Conservation (phyloP, 1,140 invertebrate species). For the Conopomorpha cramerella region DNA sequence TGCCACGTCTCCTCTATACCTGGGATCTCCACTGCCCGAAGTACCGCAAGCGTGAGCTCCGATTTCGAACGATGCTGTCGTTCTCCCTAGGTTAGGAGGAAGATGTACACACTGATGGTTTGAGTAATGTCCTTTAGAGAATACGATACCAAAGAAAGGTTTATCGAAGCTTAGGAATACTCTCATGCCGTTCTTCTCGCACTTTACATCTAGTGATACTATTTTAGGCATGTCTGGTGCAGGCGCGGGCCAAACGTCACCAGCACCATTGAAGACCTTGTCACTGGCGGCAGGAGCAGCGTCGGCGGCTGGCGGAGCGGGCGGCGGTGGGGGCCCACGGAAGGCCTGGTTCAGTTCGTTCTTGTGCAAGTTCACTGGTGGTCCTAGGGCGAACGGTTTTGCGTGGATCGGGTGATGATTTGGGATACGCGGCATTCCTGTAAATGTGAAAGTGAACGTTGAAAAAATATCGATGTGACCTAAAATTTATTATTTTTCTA, state of each 20-base stretch:
- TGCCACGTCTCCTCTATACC: conserved; percentile 79
- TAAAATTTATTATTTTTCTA: too few relatives aligned
- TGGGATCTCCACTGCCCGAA: conserved; percentile 87
- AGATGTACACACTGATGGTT: conserved; percentile 91
- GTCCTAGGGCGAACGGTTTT: conserved; percentile 49
- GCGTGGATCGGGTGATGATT: conserved; percentile 57
- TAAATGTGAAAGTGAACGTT: conserved; percentile 18
- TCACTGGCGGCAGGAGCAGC: conserved; percentile 57
- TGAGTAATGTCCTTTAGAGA: conserved; percentile 90
- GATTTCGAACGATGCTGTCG: conserved; percentile 88
- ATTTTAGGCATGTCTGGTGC: conserved; percentile 90
- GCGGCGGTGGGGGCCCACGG: conserved; percentile 68
- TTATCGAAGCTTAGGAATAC: conserved; percentile 92
- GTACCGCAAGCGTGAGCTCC: conserved; percentile 90
- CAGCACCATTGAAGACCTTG: conserved; percentile 58
- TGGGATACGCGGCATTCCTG: conserved; percentile 47
- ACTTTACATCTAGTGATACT: conserved; percentile 88
- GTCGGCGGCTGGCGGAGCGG: conserved; percentile 50
- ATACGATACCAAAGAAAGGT: conserved; percentile 93
- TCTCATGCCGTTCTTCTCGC: conserved; percentile 92
- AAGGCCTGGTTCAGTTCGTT: conserved; percentile 57
- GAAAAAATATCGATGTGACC: too few relatives aligned
- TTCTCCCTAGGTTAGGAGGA: conserved; percentile 82
- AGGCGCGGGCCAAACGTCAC: conserved; percentile 82
- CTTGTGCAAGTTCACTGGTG: conserved; percentile 52